Conservation (phyloP, 2,888 invertebrate genomes). For the Argyresthia albistria region DNA sequence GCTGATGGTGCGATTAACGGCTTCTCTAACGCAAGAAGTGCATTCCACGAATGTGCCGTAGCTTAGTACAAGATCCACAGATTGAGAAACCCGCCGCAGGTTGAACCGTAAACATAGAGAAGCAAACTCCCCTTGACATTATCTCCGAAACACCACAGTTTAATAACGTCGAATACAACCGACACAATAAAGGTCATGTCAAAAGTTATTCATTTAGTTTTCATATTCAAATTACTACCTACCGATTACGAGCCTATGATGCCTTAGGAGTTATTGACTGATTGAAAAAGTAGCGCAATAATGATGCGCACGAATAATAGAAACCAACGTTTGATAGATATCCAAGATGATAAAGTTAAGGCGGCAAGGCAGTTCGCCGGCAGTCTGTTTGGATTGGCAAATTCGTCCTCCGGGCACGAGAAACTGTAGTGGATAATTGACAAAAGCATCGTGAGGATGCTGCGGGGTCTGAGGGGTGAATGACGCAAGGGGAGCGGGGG, state of each 20-base stretch:
- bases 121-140: conserved; percentile 44
- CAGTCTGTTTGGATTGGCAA: too few relatives aligned
- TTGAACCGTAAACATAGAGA: conserved; percentile 8
- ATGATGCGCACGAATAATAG: too few relatives aligned
- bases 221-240: too few relatives aligned
- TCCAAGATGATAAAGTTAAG: not conserved
- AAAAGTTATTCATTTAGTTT: too few relatives aligned
- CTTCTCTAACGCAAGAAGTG: conserved; percentile 2
- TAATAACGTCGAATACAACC: too few relatives aligned
- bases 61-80: not conserved
- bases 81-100: conserved; percentile 2
- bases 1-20: not conserved
- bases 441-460: conserved; percentile 22
- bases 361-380: not conserved
- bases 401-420: too few relatives aligned
- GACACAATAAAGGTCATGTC: conserved; percentile 23
- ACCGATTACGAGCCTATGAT: too few relatives aligned
- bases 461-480: conserved; percentile 8
- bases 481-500: conserved; percentile 25
- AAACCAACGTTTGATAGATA: too few relatives aligned
- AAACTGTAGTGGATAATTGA: conserved; percentile 6
- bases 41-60: conserved; percentile 1
- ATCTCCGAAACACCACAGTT: conserved; percentile 12
- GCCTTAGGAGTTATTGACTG: too few relatives aligned
- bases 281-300: too few relatives aligned